Evolutionary conservation across 35 echinoderm and acorn worm genomes (phyloP).

Genomic region (Apostichopus japonicus): DNA sequence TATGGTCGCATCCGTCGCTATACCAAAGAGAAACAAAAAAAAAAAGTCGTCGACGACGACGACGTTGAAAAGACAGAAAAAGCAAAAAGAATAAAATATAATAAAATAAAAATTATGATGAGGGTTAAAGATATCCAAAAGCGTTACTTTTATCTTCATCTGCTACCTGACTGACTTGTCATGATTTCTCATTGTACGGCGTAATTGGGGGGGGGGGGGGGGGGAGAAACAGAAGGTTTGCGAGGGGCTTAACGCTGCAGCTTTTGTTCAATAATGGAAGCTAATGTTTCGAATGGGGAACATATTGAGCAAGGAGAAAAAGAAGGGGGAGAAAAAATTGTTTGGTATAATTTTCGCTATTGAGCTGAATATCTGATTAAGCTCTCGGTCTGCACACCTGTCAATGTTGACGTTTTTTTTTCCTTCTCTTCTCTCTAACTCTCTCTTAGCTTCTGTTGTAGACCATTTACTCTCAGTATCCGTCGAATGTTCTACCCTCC

Average conservation of each 20-base stretch:
- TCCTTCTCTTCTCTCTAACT: too few species aligned
- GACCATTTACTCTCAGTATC: not conserved
- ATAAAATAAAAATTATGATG: conserved; percentile 15
- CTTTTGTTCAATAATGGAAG: conserved; percentile 39
- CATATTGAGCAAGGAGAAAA: conserved; percentile 33
- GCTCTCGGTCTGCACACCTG: conserved; percentile 37
- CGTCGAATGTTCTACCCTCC: not conserved
- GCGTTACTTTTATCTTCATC: not conserved
- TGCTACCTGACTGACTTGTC: not conserved
- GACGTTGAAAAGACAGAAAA: not conserved
- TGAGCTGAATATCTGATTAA: conserved; percentile 36
- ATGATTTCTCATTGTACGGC: not conserved
- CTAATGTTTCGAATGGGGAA: conserved; percentile 57
- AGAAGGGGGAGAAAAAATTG: not conserved
- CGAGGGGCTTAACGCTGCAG: conserved; percentile 3
- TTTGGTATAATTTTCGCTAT: conserved; percentile 25
- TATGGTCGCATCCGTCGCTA: conserved; percentile 34
- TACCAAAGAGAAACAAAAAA: not conserved
- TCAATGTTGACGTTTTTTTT: conserved; percentile 15
- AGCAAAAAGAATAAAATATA: not conserved
- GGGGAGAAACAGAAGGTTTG: conserved; percentile 32
- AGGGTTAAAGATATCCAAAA: not conserved
- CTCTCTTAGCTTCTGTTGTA: not conserved
- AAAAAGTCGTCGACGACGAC: too few species aligned
- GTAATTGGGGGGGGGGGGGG: too few species aligned